Conservation (phyloP, 2,113 vertebrate species). For the Cromileptes altivelis region DNA sequence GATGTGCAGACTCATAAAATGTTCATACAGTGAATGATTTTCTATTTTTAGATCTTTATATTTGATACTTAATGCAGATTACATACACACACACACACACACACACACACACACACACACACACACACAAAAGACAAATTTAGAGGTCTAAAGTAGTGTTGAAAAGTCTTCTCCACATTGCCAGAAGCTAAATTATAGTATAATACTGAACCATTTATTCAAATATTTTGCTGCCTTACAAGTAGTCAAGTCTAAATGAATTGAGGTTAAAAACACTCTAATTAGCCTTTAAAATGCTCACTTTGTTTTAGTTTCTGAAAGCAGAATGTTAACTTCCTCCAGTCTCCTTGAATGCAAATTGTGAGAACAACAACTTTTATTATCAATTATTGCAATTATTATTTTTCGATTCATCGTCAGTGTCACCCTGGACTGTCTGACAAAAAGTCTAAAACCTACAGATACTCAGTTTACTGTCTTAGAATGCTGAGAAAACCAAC, state of each 20-base stretch:
- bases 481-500: no score
- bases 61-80: neutral
- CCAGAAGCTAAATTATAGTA: neutral
- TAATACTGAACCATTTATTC: neutral
- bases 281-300: neutral
- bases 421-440: neutral
- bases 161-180: neutral
- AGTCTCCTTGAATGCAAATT: neutral
- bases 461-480: neutral
- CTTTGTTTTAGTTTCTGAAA: neutral
- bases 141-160: neutral
- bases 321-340: neutral
- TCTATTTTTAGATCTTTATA: neutral
- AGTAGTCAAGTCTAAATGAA: neutral
- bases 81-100: no score
- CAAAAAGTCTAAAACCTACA: neutral
- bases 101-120: no score
- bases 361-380: neutral
- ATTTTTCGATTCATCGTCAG: neutral
- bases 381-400: neutral
- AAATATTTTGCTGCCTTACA: neutral
- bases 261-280: neutral
- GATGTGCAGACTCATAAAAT: neutral
- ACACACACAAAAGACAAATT: neutral
- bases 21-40: neutral